phyloP scores from a whole-genome alignment of 1,140 invertebrate species.

The Scaptomyza hsui region DNA sequence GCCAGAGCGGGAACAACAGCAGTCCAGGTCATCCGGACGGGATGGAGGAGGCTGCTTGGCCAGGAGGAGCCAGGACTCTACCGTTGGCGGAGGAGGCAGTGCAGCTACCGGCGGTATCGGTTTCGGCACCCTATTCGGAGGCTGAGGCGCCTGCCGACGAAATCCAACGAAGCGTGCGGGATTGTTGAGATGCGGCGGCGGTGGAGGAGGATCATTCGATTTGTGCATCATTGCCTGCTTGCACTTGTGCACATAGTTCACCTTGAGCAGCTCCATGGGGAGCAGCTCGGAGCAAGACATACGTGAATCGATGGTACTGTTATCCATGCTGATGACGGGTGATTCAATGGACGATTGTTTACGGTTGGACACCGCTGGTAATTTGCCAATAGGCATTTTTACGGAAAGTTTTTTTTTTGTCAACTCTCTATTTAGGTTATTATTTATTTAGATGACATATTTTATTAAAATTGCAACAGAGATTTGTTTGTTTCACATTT shows the following conservation, averaged over 20 bases:
- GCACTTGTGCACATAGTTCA: constrained; percentile 80
- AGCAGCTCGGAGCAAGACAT: constrained; percentile 67
- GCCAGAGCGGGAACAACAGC: constrained; percentile 39
- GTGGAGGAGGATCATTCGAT: constrained; percentile 36
- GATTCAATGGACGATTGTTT: constrained; percentile 39
- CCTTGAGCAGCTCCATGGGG: constrained; percentile 77
- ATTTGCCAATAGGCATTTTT: constrained; percentile 67
- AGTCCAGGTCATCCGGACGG: constrained; percentile 18
- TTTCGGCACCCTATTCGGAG: constrained; percentile 17
- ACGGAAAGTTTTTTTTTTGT: constrained; percentile 26
- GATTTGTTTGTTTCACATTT: constrained; percentile 40
- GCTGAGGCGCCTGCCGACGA: constrained; percentile 28
- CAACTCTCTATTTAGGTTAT: not conserved
- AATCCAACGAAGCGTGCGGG: constrained; percentile 53
- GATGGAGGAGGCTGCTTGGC: constrained; percentile 22
- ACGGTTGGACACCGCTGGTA: constrained; percentile 21
- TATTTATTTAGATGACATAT: not conserved
- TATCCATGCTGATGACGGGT: constrained; percentile 55
- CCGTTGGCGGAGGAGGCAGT: constrained; percentile 54
- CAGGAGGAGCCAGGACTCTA: constrained; percentile 69
- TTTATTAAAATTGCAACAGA: constrained; percentile 40
- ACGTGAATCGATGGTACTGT: constrained; percentile 62
- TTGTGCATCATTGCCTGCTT: constrained; percentile 70
- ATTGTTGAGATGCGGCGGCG: constrained; percentile 45
- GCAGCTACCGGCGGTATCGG: constrained; percentile 22